phyloP scores from a whole-genome alignment of 53 echinoderm and acorn worm species.

The Stichopus horrens region DNA sequence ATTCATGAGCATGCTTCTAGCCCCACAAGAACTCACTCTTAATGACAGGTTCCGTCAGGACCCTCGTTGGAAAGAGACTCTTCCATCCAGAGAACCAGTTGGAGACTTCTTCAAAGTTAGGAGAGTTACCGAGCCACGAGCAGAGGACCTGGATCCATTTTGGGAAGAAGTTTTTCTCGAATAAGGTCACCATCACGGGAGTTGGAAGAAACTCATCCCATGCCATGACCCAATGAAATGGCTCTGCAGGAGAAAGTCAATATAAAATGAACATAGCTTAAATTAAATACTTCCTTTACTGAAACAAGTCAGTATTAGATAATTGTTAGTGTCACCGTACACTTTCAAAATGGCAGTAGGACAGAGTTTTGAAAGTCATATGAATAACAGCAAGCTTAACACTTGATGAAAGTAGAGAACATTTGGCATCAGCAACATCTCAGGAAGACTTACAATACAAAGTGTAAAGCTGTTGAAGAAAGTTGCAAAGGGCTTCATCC shows the following conservation, averaged over 20 bases:
- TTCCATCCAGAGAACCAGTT: conserved; percentile 98
- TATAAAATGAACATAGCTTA: too few relatives aligned
- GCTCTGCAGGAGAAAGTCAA: conserved; percentile 53
- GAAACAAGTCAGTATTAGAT: too few relatives aligned
- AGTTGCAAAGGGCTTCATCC: too few relatives aligned
- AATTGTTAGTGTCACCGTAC: too few relatives aligned
- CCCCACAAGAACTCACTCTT: conserved; percentile 63
- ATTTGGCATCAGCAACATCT: too few relatives aligned
- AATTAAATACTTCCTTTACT: too few relatives aligned
- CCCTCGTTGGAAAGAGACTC: conserved; percentile 70
- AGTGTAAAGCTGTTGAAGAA: too few relatives aligned
- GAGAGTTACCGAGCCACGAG: conserved; percentile 90
- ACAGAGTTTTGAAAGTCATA: too few relatives aligned
- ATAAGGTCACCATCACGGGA: conserved; percentile 76
- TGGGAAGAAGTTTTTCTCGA: conserved; percentile 94
- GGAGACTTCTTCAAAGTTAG: conserved; percentile 90
- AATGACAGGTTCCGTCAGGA: conserved; percentile 69
- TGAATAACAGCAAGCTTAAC: too few relatives aligned
- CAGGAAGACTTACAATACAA: too few relatives aligned
- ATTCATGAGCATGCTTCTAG: not conserved
- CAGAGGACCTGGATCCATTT: conserved; percentile 96
- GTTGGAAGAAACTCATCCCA: conserved; percentile 94
- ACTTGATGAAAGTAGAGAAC: too few relatives aligned
- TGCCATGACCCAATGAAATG: conserved; percentile 94
- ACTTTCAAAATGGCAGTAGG: too few relatives aligned